Conservation (phyloP, 2,113 vertebrate species). For the Rana temporaria region DNA sequence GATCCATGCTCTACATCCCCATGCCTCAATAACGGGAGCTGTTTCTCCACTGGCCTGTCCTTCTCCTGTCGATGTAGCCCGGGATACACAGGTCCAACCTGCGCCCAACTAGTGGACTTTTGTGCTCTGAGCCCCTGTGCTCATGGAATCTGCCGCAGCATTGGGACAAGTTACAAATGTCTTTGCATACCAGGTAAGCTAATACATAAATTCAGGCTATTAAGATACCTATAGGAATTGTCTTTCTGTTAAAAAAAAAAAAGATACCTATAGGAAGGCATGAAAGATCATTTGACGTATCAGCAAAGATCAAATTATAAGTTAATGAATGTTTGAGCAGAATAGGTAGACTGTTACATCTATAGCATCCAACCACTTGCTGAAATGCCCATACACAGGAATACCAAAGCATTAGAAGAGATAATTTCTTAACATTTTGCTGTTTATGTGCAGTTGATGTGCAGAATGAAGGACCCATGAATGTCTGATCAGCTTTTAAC, state of each 20-base stretch:
- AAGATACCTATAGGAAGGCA: background rate
- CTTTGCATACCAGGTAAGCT: constrained; percentile 91
- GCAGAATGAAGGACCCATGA: too few relatives aligned
- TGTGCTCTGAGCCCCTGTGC: constrained; percentile 95
- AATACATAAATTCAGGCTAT: background rate
- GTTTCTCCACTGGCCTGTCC: constrained; percentile 76
- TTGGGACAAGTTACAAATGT: constrained; percentile 95
- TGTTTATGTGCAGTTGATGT: too few relatives aligned
- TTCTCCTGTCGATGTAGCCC: constrained; percentile 88
- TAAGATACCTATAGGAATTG: background rate
- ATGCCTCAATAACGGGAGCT: constrained; percentile 94
- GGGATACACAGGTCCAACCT: constrained; percentile 90
- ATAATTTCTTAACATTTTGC: too few relatives aligned
- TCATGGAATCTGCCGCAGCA: constrained; percentile 91
- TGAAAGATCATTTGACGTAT: too few relatives aligned
- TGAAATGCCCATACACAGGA: too few relatives aligned
- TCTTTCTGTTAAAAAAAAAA: too few relatives aligned
- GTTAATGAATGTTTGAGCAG: too few relatives aligned
- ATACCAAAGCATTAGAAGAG: too few relatives aligned
- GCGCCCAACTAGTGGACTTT: constrained; percentile 92
- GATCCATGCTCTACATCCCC: constrained; percentile 88
- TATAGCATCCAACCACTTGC: too few relatives aligned
- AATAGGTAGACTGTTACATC: too few relatives aligned
- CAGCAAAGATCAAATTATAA: too few relatives aligned
- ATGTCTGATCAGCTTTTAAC: too few relatives aligned